Percentiles rank a stretch among this genome's conserved stretches.
Evolutionary conservation across 2,113 vertebrate species (phyloP).

Genomic region (Butorides virescens): DNA sequence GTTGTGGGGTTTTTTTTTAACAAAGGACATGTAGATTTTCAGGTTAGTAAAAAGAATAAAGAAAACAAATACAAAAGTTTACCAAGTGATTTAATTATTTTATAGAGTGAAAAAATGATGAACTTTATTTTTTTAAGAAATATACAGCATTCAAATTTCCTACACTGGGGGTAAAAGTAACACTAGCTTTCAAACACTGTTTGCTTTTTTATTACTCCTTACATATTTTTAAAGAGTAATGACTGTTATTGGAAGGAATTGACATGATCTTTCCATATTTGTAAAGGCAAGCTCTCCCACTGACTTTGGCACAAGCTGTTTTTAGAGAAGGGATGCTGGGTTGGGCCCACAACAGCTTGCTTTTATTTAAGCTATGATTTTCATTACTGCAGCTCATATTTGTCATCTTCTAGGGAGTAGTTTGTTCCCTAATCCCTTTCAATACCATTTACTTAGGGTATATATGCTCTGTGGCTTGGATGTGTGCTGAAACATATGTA

Average conservation of each 20-base stretch:
- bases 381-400: not conserved
- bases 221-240: constrained; percentile 35
- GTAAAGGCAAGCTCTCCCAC: constrained; percentile 27
- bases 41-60: not conserved
- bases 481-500: not conserved
- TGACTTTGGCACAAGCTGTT: not conserved
- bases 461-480: not conserved
- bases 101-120: not conserved
- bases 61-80: not conserved
- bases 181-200: constrained; percentile 4
- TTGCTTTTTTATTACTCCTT: constrained; percentile 27
- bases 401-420: not conserved
- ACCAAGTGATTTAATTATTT: not conserved
- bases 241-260: constrained; percentile 37
- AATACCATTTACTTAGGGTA: not conserved
- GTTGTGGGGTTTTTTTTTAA: not conserved
- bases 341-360: not conserved
- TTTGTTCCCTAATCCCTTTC: not conserved
- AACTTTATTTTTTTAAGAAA: constrained; percentile 41
- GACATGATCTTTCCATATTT: constrained; percentile 48
- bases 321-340: not conserved
- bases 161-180: constrained; percentile 1
- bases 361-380: constrained; percentile 10
- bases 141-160: not conserved
- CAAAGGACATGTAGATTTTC: not conserved